These are phyloP conservation scores for Conus canariensis DNA, from an alignment of 2,888 invertebrate genomes.

Conservation along the genomic window DNA sequence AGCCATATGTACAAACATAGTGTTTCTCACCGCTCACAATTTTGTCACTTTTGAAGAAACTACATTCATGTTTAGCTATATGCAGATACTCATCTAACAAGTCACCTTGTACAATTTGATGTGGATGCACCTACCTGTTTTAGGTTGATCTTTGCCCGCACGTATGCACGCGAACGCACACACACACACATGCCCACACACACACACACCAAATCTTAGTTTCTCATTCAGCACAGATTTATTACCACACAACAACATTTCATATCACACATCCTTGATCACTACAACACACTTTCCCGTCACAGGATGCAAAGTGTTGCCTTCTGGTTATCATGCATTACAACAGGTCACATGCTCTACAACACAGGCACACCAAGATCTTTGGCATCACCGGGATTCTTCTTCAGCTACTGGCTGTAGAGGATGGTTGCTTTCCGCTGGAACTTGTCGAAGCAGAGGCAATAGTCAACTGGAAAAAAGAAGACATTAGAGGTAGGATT, in stretches of 20 bases:
- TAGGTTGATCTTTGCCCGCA: too few species aligned
- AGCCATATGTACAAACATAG: too few species aligned
- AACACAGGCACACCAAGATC: background rate
- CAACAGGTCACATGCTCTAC: background rate
- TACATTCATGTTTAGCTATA: too few species aligned
- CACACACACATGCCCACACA: background rate
- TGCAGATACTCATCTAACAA: too few species aligned
- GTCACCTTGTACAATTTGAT: too few species aligned
- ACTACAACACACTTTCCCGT: background rate
- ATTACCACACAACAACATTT: background rate
- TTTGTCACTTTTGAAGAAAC: too few species aligned
- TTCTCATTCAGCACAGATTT: background rate
- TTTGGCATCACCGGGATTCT: background rate
- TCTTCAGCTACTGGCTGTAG: background rate
- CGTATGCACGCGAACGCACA: background rate
- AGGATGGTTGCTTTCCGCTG: background rate
- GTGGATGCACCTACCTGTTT: too few species aligned
- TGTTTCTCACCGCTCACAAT: too few species aligned
- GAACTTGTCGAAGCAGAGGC: background rate
- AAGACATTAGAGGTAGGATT: background rate
- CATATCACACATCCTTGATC: background rate
- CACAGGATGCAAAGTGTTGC: background rate
- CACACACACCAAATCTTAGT: background rate
- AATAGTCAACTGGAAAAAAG: background rate
- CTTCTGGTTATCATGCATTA: background rate